Percentiles rank a stretch among this genome's conserved stretches.
Conservation (phyloP, 2,888 invertebrate species). For the Drosophila neutralis region DNA sequence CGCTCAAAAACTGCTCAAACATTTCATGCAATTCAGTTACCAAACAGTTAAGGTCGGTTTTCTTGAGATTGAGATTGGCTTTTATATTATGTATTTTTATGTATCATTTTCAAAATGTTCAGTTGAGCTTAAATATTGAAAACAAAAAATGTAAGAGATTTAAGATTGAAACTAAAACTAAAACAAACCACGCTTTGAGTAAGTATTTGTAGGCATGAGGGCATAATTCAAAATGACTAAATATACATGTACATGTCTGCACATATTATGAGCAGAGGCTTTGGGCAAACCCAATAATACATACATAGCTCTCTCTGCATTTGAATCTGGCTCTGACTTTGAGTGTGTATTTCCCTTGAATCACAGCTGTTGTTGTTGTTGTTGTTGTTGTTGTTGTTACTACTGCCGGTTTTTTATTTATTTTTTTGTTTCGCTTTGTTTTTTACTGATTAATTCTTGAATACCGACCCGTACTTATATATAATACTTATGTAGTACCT, state of each 20-base stretch:
- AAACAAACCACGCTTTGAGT: not conserved
- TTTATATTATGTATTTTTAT: not conserved
- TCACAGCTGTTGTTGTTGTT: slow-evolving; percentile 11
- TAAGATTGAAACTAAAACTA: not conserved
- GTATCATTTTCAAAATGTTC: not conserved
- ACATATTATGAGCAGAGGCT: not conserved
- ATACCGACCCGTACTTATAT: slow-evolving; percentile 1
- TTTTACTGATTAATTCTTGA: slow-evolving; percentile 24
- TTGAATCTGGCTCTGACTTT: slow-evolving; percentile 13
- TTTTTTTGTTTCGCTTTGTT: not conserved
- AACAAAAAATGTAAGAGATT: not conserved
- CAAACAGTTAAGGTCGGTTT: not conserved
- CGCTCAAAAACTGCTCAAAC: not conserved
- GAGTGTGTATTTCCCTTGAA: slow-evolving; percentile 43
- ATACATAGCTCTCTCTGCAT: not conserved
- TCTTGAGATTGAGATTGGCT: not conserved
- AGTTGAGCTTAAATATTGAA: not conserved
- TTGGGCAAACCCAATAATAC: slow-evolving; percentile 3
- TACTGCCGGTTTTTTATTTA: slow-evolving; percentile 8
- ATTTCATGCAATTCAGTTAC: not conserved
- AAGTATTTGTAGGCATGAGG: too few relatives aligned
- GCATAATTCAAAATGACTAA: not conserved
- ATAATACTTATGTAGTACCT: slow-evolving; percentile 8
- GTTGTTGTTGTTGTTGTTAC: slow-evolving; percentile 10
- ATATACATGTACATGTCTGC: not conserved